Evolutionary conservation across 2,888 invertebrate species (phyloP), one percentile per base, ranked within the genome.

Genomic region (Vesta saturnalis): DNA sequence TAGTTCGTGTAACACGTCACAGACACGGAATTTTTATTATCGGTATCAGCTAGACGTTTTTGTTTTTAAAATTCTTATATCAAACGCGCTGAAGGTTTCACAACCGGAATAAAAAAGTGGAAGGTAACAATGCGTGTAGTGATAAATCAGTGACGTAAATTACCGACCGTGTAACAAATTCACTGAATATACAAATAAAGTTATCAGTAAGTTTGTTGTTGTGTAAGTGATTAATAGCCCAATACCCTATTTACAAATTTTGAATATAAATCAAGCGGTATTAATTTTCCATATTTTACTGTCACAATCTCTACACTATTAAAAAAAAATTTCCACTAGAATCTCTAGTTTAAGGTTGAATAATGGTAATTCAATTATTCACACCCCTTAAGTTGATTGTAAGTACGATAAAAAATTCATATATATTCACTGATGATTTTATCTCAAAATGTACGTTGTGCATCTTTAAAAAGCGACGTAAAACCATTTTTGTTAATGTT

Each of bases 151-250:
- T 46, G 39, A 63, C 52, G 62, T 62, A 67, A 67, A 67, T 62
- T 57, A 62, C 62, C 62, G 52, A 15, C 15, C 30, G 15, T 43
- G 46, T 52, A 67, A 67, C 39, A 66, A 67, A 62, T 62, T 66
- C 60, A 58, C 46, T 63, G 67, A 68, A 68, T 68, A 64, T 55
- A 60, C 54, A 63, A 68, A 68, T 68, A 59, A 68, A 46, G 67
- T 64, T 68, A 68, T 68, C 67, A 64, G 67, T 68, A 68, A 68
- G 67, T 68, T 62, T 68, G 63, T 68, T 68, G 67, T 67, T 68
- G 67, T 68, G 67, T 68, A 68, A 68, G 59, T 68, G 67, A 68
- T 68, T 64, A 68, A 68, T 68, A 68, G 67, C 63, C 55, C 57
- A 64, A 62, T 64, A 60, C 59, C 23, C 63, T 68, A 68, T 68